Base-by-base conservation (phyloP, 2,113 vertebrate species). In the Propithecus coquereli region DNA sequence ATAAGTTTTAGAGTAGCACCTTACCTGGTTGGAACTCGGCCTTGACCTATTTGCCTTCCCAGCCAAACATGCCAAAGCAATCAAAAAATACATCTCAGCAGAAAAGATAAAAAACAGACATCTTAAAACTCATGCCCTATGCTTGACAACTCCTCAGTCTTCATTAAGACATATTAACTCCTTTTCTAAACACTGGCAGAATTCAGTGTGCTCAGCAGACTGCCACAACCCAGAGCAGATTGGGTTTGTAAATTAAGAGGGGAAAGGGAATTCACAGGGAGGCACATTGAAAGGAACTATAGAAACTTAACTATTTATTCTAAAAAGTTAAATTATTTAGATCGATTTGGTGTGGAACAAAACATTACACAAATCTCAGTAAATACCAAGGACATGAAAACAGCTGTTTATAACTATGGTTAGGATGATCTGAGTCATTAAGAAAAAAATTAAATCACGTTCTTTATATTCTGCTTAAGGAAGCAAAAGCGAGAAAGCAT, bases 381-480 rank as follows among this genome's bases (percentile, higher is more conserved):
- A 65, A 92, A 87, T 57, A 80, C 32, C 59, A 88, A 37, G 14
- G 61, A 30, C 37, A 73, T 63, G 40, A 86, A 88, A 92, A 89
- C 37, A 68, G 83, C 2, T 71, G 4, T 61, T 92, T 27, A 34
- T 52, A 82, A 82, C 32, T 86, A 86, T 27, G 68, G 30, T 76
- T 32, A 92, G 25, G 25, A 94, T 61, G 50, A 90, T 37, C 47
- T 94, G 74, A 95, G 85, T 90, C 61, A 81, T 76, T 45, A 40
- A 91, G 50, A 18, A 77, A 93, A 80, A 83, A 94, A 92, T 87
- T 65, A 71, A 96, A 88, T 37, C 34, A 32, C 8, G 70, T 88
- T 59, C 63, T 68, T 93, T 52, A 59, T 66, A 65, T 66, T 94
- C 83, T 83, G 45, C 47, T 87, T 61, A 83, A 92, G 54, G 91